These are phyloP conservation scores for Vimba vimba DNA, from an alignment of 2,113 vertebrate genomes.

Conservation along the genomic window DNA sequence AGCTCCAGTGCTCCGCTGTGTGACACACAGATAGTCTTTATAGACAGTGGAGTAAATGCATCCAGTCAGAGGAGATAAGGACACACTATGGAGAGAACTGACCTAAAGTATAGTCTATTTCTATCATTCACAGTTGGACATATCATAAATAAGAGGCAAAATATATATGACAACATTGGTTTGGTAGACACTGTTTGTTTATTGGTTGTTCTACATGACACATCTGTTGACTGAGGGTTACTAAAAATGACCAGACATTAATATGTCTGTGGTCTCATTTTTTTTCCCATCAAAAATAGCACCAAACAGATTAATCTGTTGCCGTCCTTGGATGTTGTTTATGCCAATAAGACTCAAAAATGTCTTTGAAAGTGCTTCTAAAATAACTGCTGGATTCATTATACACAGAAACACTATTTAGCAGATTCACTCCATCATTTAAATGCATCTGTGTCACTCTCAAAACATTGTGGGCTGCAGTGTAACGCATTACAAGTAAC, in stretches of 20 bases:
- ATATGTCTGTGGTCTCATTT: not conserved
- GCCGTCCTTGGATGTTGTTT: not conserved
- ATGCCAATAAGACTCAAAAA: not conserved
- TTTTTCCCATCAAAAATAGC: not conserved
- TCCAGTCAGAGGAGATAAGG: not conserved
- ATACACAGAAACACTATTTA: not conserved
- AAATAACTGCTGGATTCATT: not conserved
- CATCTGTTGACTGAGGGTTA: not conserved
- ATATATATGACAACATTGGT: not conserved
- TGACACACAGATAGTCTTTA: conserved; percentile 5
- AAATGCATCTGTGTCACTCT: not conserved
- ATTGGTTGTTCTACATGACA: not conserved
- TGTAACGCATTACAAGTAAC: too few relatives aligned
- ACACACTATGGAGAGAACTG: not conserved
- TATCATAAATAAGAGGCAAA: not conserved
- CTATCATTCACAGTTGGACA: too few relatives aligned
- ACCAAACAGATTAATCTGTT: not conserved
- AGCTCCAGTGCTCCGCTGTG: not conserved
- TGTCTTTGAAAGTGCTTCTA: not conserved
- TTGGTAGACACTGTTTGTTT: not conserved
- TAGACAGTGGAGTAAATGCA: not conserved
- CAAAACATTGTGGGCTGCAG: not conserved
- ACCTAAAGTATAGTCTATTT: not conserved
- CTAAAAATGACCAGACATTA: not conserved
- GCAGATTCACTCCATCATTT: not conserved